phyloP scores from a whole-genome alignment of 2,113 vertebrate species.

The Brachionichthys hirsutus region DNA sequence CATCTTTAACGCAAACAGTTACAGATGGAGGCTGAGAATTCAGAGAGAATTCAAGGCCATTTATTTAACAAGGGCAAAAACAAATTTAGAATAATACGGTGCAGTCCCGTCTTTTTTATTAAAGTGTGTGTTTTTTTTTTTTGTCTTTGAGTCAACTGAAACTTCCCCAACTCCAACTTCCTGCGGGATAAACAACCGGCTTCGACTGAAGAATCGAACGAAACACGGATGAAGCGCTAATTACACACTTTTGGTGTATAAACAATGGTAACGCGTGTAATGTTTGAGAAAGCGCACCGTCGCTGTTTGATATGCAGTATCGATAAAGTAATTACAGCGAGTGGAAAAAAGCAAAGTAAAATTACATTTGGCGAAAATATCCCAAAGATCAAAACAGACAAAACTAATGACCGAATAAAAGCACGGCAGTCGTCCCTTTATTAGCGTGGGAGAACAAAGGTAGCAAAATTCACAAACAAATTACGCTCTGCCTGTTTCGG shows the following conservation, averaged over 20 bases:
- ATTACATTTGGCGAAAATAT: slow-evolving; percentile 34
- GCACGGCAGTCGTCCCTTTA: slow-evolving; percentile 29
- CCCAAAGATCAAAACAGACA: slow-evolving; percentile 38
- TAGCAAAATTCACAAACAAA: slow-evolving; percentile 55
- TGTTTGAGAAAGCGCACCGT: slow-evolving; percentile 14
- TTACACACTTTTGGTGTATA: slow-evolving; percentile 27
- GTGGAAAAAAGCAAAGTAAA: slow-evolving; percentile 11
- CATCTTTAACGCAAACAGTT: too few relatives aligned
- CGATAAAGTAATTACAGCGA: slow-evolving; percentile 30
- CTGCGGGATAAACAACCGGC: neutral
- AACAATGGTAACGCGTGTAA: slow-evolving; percentile 18
- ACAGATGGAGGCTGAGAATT: too few relatives aligned
- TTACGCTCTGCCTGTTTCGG: slow-evolving; percentile 52
- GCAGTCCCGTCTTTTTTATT: too few relatives aligned
- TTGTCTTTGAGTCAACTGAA: neutral
- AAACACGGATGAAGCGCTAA: slow-evolving; percentile 27
- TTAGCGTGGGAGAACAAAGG: slow-evolving; percentile 47
- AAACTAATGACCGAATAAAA: slow-evolving; percentile 51
- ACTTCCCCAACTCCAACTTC: neutral
- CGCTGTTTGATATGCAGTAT: slow-evolving; percentile 24
- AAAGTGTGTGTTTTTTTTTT: neutral
- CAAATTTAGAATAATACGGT: slow-evolving; percentile 9
- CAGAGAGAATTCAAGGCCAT: slow-evolving; percentile 6
- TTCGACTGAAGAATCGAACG: neutral
- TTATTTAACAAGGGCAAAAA: too few relatives aligned